Base-by-base conservation (phyloP, 2,797 vertebrate genomes). In the Triplophysa yarkandensis region DNA sequence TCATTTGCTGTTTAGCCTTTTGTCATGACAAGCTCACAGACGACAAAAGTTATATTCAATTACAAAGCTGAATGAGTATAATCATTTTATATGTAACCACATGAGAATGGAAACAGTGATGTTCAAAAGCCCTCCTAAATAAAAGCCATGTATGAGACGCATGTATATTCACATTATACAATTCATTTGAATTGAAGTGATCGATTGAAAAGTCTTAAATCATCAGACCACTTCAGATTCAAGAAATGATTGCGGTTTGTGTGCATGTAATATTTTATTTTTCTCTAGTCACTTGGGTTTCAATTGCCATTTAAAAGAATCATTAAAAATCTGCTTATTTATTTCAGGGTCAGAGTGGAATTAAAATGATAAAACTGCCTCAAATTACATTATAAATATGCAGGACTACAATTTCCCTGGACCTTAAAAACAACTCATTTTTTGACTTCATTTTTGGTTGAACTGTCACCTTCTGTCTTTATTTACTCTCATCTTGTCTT, bases 211-310 rank as follows among this genome's bases (percentile, higher is more conserved):
- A 32, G 30, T 44, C 32, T 39, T 17, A 28, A 71, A 62, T 21
- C 17, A 71, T 62, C 30, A 61, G 48, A 25, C 58, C 44, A 28
- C 69, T 72, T 72, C 32, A 72, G 30, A 52, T 32, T 48, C 6
- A 36, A 36, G 68, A 72, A 72, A 63, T 72, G 23, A 72, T 63
- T 72, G 69, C 69, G 63, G 28, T 62, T 63, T 71, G 69, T 71
- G 61, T 52, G 48, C 44, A 50, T 71, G 69, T 62, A 62, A 62
- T 52, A 36, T 46, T 60, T 27, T 19, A 62, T 71, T 10, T n/a
- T 60, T 71, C 2, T 58, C 16, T 58, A n/a, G 8, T 58, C 23
- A 71, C 32, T 39, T 32, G 11, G 32, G 21, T 52, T 50, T 63
- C 58, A 72, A 52, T 71, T 46, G 48, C 30, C 6, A 46, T 17